Evolutionary conservation across 1,140 invertebrate genomes (phyloP).

Genomic region (Littorina saxatilis): DNA sequence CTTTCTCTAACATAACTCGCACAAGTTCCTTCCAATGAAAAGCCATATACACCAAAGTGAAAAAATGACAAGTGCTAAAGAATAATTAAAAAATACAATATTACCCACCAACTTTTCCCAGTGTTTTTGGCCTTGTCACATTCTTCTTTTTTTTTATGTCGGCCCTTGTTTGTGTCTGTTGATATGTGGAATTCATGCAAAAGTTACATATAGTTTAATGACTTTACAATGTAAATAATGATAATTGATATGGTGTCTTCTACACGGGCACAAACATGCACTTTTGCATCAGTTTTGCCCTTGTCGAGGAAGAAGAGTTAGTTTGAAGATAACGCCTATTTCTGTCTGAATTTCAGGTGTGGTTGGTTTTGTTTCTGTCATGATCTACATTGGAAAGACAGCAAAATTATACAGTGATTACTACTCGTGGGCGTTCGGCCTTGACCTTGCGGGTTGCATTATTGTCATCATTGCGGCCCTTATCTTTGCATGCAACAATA

Average conservation of each 20-base stretch:
- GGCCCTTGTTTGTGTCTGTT: not conserved
- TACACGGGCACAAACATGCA: too few relatives aligned
- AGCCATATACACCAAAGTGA: too few relatives aligned
- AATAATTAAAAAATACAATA: not conserved
- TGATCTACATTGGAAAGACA: not conserved
- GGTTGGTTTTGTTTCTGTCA: not conserved
- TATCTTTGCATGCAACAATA: not conserved
- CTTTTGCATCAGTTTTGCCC: too few relatives aligned
- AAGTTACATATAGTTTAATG: too few relatives aligned
- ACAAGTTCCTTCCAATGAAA: too few relatives aligned
- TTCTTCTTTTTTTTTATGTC: not conserved
- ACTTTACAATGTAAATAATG: too few relatives aligned
- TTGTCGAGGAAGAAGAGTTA: too few relatives aligned
- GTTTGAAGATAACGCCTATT: too few relatives aligned
- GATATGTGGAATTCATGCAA: not conserved
- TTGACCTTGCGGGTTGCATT: slow-evolving; percentile 10
- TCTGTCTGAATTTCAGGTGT: not conserved
- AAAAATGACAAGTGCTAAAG: not conserved
- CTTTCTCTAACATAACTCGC: too few relatives aligned
- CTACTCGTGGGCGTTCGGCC: slow-evolving; percentile 10
- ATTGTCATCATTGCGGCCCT: not conserved
- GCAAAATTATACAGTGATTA: not conserved
- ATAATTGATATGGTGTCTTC: too few relatives aligned
- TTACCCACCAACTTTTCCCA: not conserved
- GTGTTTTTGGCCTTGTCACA: too few relatives aligned